A percentile compares a stretch with the other conserved stretches of the same genome.
Conservation (phyloP, 1,140 invertebrate genomes). For the Potamilus streckersoni region DNA sequence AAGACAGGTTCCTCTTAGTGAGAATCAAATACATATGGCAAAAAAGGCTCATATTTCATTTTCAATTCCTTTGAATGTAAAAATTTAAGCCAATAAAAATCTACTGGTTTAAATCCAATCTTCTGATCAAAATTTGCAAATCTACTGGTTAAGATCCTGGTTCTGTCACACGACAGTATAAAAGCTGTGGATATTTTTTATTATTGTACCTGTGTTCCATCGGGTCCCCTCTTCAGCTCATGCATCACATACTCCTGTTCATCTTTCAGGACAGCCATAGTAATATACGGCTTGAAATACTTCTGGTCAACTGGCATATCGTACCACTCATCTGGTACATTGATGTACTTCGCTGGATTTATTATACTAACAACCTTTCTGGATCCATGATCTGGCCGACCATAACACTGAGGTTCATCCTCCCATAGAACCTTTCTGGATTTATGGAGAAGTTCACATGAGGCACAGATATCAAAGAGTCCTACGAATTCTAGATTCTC, state of each 20-base stretch:
- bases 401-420: conserved; percentile 38
- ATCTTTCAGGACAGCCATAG: conserved; percentile 54
- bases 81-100: no score
- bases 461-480: conserved; percentile 39
- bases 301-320: conserved; percentile 58
- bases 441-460: conserved; percentile 40
- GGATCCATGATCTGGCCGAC: conserved; percentile 27
- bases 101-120: no score
- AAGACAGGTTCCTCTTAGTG: no score
- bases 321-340: conserved; percentile 62
- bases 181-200: no score
- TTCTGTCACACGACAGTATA: no score
- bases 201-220: conserved; percentile 50
- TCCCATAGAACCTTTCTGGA: conserved; percentile 49
- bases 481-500: neutral
- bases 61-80: no score
- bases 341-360: conserved; percentile 56
- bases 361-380: conserved; percentile 42
- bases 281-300: conserved; percentile 56
- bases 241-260: conserved; percentile 59
- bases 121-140: no score
- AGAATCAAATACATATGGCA: no score
- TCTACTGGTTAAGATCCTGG: no score
- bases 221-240: conserved; percentile 56
- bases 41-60: no score